Evolutionary conservation across 2,888 invertebrate genomes (phyloP).

Genomic region (Pardosa pseudoannulata): DNA sequence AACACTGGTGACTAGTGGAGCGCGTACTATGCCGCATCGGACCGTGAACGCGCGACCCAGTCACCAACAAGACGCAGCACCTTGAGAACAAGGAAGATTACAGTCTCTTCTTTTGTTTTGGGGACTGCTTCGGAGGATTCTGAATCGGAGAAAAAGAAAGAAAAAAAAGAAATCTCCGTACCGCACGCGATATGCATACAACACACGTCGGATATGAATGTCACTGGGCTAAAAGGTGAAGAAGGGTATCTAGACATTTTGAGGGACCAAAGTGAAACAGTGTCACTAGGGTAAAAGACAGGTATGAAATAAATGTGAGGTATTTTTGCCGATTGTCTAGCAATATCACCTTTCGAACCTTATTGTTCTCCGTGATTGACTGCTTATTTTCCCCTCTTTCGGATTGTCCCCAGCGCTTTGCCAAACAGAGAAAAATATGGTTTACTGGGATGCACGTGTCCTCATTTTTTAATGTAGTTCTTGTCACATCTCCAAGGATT

Average conservation of each 20-base stretch:
- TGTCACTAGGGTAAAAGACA: constrained; percentile 51
- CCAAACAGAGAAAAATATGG: background rate
- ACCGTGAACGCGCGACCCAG: constrained; percentile 52
- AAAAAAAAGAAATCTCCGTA: background rate
- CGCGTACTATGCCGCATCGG: constrained; percentile 18
- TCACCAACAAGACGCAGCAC: constrained; percentile 10
- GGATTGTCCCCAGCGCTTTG: background rate
- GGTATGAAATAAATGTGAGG: background rate
- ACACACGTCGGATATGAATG: constrained; percentile 18
- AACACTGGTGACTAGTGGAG: background rate
- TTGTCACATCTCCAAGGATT: too few relatives aligned
- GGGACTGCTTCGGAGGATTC: constrained; percentile 15
- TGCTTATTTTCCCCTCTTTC: background rate
- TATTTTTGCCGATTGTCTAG: background rate
- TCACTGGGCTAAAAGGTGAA: constrained; percentile 61
- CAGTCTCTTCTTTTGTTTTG: constrained; percentile 26
- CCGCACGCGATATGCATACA: constrained; percentile 34
- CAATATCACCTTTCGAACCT: background rate
- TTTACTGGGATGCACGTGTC: background rate
- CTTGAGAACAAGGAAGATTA: constrained; percentile 13
- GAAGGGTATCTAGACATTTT: constrained; percentile 6
- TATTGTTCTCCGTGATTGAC: background rate
- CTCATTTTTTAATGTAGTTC: background rate
- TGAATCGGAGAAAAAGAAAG: too few relatives aligned
- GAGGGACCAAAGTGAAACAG: constrained; percentile 7